Conservation (phyloP, 2,113 vertebrate species). For the Halichoeres trimaculatus region DNA sequence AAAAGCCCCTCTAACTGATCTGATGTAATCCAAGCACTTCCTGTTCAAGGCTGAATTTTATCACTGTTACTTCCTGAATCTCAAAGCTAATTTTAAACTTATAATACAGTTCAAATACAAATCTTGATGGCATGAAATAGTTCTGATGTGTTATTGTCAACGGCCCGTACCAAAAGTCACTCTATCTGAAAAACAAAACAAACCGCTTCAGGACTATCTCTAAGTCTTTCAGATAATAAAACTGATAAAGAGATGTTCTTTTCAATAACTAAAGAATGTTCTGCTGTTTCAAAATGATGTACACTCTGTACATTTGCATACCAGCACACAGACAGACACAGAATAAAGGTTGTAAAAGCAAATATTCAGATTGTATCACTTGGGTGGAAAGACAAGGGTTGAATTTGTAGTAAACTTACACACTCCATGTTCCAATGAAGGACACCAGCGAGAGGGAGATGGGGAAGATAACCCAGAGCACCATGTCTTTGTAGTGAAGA, state of each 20-base stretch:
- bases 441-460: constrained; percentile 77
- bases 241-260: not conserved
- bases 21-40: not conserved
- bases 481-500: constrained; percentile 68
- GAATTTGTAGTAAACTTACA: constrained; percentile 78
- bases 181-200: not conserved
- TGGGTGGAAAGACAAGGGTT: not conserved
- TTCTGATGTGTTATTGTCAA: not conserved
- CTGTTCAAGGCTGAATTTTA: not conserved
- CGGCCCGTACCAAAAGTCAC: not conserved
- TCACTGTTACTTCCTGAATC: not conserved
- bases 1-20: not conserved
- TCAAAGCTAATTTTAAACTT: not conserved
- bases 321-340: not conserved
- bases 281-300: not conserved
- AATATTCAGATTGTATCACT: not conserved
- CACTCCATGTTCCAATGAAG: constrained; percentile 81
- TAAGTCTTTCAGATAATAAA: not conserved
- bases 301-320: not conserved
- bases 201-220: not conserved
- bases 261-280: not conserved
- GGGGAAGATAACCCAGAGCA: constrained; percentile 81
- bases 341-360: not conserved
- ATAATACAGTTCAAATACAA: not conserved
- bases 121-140: not conserved